Evolutionary conservation across 2,888 invertebrate genomes (phyloP).

Genomic region (Acronicta leporina): DNA sequence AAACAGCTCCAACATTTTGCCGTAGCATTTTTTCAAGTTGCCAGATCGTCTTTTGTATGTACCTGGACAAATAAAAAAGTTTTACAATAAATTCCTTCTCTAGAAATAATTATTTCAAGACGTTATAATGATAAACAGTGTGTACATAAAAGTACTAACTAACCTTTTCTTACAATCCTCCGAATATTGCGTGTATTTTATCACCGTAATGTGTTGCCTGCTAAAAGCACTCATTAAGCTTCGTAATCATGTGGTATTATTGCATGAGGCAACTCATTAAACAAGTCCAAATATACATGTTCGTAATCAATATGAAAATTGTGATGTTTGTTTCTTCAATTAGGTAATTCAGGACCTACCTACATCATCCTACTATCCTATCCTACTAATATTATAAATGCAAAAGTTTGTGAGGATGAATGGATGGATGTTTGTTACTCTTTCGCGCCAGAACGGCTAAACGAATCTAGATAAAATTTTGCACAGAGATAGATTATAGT

Average conservation of each 20-base stretch:
- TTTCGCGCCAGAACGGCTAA: no score
- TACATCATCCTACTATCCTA: no score
- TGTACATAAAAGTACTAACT: slow-evolving; percentile 12
- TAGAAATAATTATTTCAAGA: not conserved
- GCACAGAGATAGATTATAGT: no score
- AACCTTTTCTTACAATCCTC: slow-evolving; percentile 31
- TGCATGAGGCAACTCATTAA: slow-evolving; percentile 46
- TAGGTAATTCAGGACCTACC: not conserved
- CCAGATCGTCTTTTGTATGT: no score
- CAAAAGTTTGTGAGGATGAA: no score
- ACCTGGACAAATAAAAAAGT: no score
- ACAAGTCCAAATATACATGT: slow-evolving; percentile 24
- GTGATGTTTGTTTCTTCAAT: slow-evolving; percentile 8
- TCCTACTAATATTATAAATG: no score
- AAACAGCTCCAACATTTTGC: not conserved
- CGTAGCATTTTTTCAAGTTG: no score
- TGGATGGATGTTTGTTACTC: no score
- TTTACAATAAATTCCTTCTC: not conserved
- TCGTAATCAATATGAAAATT: slow-evolving; percentile 21
- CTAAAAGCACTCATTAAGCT: slow-evolving; percentile 57
- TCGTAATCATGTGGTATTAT: slow-evolving; percentile 51
- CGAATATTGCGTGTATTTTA: slow-evolving; percentile 48
- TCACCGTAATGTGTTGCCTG: slow-evolving; percentile 31
- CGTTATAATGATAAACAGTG: not conserved
- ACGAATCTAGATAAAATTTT: no score